Base-by-base conservation (phyloP, 92 coral and sea anemone species). In the Plumapathes pennacea region DNA sequence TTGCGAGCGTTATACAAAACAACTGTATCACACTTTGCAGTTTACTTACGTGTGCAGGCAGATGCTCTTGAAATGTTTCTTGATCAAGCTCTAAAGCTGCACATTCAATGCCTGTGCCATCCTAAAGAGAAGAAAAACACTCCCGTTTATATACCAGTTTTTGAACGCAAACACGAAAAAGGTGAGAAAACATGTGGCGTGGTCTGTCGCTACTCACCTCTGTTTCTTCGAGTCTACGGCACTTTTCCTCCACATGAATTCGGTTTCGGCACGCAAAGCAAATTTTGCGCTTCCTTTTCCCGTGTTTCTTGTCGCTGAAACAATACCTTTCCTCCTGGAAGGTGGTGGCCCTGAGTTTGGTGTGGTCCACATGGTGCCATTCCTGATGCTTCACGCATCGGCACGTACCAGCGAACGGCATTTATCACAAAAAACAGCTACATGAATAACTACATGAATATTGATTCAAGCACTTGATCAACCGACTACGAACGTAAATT, bases 191-290 rank as follows among this genome's bases (percentile, higher is more conserved):
- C 32, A 54, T 52, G 17, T 54, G 60, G 37, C 60, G 29, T 52
- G 59, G 33, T 14, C 49, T 20, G 39, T 65, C 43, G 20, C 46
- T 34, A 38, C 55, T 52, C 43, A 31, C n/a, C 28, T 66, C 37
- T 62, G 33, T 32, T 18, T 51, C 29, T 18, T 30, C 38, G n/a
- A 66, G 63, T 22, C 43, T 66, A 22, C 63, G 25, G 32, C 64
- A 66, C 57, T 66, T 66, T 40, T 66, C 74, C 53, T 66, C 63
- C 38, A 66, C 50, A 25, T 38, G 50, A 25, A 66, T 39, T 41
- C 53, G 58, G 24, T 45, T 62, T 33, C 53, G 74, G 38, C 64
- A 66, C 25, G 64, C 74, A 19, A 66, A 34, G 28, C 63, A 66
- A 43, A 66, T 66, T 38, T 66, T 66, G 38, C 74, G 38, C 57